These are phyloP conservation scores for Gadus macrocephalus DNA, from an alignment of 2,113 vertebrate species.

Conservation along the genomic window DNA sequence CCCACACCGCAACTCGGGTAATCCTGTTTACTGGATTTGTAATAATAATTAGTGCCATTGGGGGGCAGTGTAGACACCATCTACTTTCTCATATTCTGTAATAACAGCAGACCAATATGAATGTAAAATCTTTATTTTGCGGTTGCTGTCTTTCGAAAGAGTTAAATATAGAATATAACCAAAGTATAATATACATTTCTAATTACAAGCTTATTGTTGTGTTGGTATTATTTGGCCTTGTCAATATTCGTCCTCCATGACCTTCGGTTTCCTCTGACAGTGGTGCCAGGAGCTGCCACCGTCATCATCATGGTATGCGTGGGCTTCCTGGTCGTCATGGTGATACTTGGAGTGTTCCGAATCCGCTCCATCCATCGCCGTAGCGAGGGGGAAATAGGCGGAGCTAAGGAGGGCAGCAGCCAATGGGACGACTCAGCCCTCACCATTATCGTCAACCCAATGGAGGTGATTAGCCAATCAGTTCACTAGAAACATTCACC, in stretches of 20 bases:
- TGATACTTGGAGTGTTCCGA: slow-evolving; percentile 90
- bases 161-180: no score
- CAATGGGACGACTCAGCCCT: slow-evolving; percentile 98
- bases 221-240: background rate
- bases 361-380: slow-evolving; percentile 92
- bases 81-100: background rate
- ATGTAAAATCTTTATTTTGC: background rate
- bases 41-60: background rate
- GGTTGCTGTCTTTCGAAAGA: no score
- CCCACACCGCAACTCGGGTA: slow-evolving; percentile 88
- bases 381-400: slow-evolving; percentile 57
- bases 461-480: slow-evolving; percentile 83
- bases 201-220: background rate
- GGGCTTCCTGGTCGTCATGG: slow-evolving; percentile 96
- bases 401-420: slow-evolving; percentile 79
- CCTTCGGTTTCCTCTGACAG: slow-evolving; percentile 51
- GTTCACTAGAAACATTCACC: no score
- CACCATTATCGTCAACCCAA: slow-evolving; percentile 97
- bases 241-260: background rate
- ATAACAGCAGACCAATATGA: background rate
- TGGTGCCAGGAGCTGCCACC: slow-evolving; percentile 92
- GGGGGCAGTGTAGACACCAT: background rate
- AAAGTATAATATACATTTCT: no score
- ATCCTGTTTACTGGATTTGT: background rate
- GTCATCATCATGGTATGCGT: slow-evolving; percentile 97